Base-by-base conservation (phyloP, 53 echinoderm and acorn worm species). In the Apostichopus leukothele region DNA sequence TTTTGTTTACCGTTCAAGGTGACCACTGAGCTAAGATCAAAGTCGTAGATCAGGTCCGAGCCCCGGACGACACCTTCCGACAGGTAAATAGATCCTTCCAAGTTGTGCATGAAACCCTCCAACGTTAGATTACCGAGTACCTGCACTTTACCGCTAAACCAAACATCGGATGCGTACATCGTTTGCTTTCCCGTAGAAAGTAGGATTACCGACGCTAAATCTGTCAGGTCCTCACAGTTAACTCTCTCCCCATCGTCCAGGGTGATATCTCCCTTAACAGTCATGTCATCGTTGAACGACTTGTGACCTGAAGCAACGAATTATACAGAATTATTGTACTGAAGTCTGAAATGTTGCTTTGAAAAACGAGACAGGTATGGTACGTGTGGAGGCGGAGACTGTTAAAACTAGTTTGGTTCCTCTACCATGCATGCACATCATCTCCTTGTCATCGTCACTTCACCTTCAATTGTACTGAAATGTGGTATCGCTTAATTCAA, bases 181-280 rank as follows among this genome's bases (percentile, higher is more conserved):
- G 88, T 87, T 81, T 93, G 93, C 50, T 75, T 53, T 19, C 93
- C 91, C 26, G 91, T 75, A 9, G 23, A 9, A 0, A 85, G 11
- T 5, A 85, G 85, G 27, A 85, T 66, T 25, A 27, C 13, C 9
- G 11, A 50, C 6, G 13, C 0, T 7, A 85, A 39, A 23, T 85
- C 20, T 14, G 85, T 63, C 50, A 85, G 50, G 26, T 85, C 85
- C 60, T 22, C 67, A 50, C 85, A 85, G 85, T 85, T 85, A 1
- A 66, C 66, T 11, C 16, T 66, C 85, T 63, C 18, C 0, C 67
- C 67, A 11, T 63, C 85, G 14, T 85, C 85, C 12, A 85, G 27
- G 23, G 53, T 80, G 23, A 80, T 57, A 20, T 80, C 19, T 5
- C 81, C 81, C 39, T 59, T n/a, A 4, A 84, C 79, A 1, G 86